phyloP scores from a whole-genome alignment of 2,113 vertebrate species.

The Aplodontia rufa region DNA sequence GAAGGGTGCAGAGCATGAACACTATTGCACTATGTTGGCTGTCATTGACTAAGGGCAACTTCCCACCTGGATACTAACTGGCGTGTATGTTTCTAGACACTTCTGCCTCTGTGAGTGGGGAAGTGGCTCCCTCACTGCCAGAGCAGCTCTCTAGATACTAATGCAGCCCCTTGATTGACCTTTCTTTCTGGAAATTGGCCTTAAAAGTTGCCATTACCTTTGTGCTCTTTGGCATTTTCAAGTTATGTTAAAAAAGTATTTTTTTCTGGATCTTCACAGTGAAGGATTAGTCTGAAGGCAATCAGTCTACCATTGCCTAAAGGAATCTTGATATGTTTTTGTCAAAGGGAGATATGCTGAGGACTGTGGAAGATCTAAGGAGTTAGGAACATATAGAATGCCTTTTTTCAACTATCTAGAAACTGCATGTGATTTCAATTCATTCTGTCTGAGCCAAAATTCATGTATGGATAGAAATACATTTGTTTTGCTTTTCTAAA shows the following conservation, averaged over 20 bases:
- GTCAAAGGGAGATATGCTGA: not conserved
- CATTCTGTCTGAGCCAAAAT: not conserved
- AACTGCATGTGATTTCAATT: not conserved
- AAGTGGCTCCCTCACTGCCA: not conserved
- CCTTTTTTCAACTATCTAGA: not conserved
- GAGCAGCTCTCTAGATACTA: too few relatives aligned
- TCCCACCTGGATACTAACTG: too few relatives aligned
- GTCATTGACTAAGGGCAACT: not conserved
- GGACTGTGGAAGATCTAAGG: not conserved
- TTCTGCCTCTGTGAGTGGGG: not conserved
- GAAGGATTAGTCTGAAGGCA: not conserved
- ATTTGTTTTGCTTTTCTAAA: not conserved
- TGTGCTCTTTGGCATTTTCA: not conserved
- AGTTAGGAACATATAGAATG: not conserved
- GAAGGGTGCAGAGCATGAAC: not conserved
- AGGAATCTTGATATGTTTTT: not conserved
- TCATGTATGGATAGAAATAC: not conserved
- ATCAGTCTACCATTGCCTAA: not conserved
- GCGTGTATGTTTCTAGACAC: not conserved
- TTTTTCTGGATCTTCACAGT: not conserved
- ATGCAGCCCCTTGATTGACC: not conserved
- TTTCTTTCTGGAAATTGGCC: not conserved
- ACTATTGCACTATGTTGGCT: too few relatives aligned
- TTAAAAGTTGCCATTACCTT: not conserved
- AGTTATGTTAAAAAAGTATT: not conserved